phyloP scores from a whole-genome alignment of 2,888 invertebrate genomes.

The Drosophila crucigera region DNA sequence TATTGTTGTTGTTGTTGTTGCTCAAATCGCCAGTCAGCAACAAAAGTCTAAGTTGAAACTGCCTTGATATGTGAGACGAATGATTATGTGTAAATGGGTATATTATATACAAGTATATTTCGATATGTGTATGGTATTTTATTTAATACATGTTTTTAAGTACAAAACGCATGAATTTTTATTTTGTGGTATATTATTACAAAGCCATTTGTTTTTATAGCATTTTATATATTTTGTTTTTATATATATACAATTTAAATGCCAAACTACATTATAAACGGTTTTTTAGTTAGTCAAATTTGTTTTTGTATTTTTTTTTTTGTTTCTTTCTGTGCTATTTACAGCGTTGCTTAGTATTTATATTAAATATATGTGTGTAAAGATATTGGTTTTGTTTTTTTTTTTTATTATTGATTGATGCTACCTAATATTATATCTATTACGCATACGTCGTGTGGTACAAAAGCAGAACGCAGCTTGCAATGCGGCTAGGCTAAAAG shows the following conservation, averaged over 20 bases:
- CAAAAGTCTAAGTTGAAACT: constrained; percentile 33
- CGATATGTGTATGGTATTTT: constrained; percentile 12
- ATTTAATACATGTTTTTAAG: constrained; percentile 12
- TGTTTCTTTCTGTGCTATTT: constrained; percentile 47
- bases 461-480: constrained; percentile 73
- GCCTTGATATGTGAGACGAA: constrained; percentile 34
- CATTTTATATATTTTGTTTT: constrained; percentile 12
- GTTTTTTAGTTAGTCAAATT: constrained; percentile 7
- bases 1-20: constrained; percentile 17
- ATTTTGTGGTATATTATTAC: constrained; percentile 7
- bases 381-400: neutral
- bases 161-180: constrained; percentile 26
- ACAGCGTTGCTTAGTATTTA: constrained; percentile 54
- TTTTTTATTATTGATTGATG: constrained; percentile 22
- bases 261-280: constrained; percentile 41
- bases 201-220: constrained; percentile 26
- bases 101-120: constrained; percentile 24
- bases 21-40: constrained; percentile 40
- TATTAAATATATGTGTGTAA: constrained; percentile 2
- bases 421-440: constrained; percentile 51
- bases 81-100: constrained; percentile 17
- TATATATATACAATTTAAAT: constrained; percentile 47
- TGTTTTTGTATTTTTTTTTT: constrained; percentile 18
- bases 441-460: constrained; percentile 77
- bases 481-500: constrained; percentile 77